Percentiles rank a stretch among this genome's conserved stretches.
phyloP scores from a whole-genome alignment of 2,888 invertebrate genomes.

The Diaprepes abbreviatus region DNA sequence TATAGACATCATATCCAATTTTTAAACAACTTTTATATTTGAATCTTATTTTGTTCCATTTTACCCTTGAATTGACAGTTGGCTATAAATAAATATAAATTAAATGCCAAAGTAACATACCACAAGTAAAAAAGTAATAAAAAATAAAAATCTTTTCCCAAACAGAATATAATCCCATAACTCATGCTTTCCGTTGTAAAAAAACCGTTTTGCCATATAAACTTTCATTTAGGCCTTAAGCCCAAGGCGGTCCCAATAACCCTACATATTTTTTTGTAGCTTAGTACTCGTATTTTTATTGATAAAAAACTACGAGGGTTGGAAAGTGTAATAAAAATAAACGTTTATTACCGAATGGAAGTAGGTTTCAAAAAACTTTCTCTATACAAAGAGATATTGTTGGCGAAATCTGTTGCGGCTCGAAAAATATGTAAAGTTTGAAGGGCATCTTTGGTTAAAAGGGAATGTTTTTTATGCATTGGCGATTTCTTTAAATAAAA shows the following conservation, averaged over 20 bases:
- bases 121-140: too few relatives aligned
- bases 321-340: conserved; percentile 11
- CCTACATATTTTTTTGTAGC: conserved; percentile 10
- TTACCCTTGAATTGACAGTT: too few relatives aligned
- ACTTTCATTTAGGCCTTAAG: conserved; percentile 11
- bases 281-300: conserved; percentile 11
- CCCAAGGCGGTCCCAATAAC: conserved; percentile 14
- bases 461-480: too few relatives aligned
- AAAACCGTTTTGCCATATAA: conserved; percentile 12
- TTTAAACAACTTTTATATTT: too few relatives aligned
- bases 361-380: conserved; percentile 3
- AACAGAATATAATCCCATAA: conserved; percentile 6
- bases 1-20: too few relatives aligned
- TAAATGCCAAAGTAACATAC: too few relatives aligned
- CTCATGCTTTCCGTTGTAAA: conserved; percentile 5
- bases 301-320: conserved; percentile 19
- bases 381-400: not conserved
- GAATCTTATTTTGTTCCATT: too few relatives aligned
- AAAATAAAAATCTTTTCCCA: conserved; percentile 1
- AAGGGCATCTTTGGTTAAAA: not conserved
- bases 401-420: not conserved
- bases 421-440: not conserved
- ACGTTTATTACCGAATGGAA: conserved; percentile 10
- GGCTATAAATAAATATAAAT: too few relatives aligned
- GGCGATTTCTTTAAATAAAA: too few relatives aligned